Evolutionary conservation across 1,140 invertebrate species (phyloP), one percentile per base, ranked within the genome.

Genomic region (Macrotrachela quadricornifera): DNA sequence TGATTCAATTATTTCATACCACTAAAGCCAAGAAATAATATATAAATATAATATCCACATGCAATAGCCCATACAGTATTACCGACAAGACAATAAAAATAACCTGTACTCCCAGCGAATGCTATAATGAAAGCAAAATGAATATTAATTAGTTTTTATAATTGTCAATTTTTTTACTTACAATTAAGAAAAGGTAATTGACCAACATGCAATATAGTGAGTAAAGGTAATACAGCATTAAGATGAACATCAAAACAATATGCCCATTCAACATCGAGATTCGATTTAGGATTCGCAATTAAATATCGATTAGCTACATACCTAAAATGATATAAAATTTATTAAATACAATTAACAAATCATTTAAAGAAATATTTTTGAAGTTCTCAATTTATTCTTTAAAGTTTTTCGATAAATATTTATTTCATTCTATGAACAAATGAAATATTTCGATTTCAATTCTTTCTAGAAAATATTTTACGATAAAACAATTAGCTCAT

Each of bases 181-280:
- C 83, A 76, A 65, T 85, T 78, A 65, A 85, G 87, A 57, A 94
- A 79, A 61, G 88, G 77, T 43, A 92, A 73, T 68, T 90, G 83
- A 61, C 94, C 77, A 59, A 90, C 81, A 69, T 97, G 90, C 39
- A 97, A 74, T 59, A 96, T 79, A 54, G 92, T 80, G 18, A 96
- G 74, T 6, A 88, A 78, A 50, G 92, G 91, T 71, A 96, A 92
- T 69, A 91, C 91, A 10, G 92, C 91, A 74, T 97, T 96, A 54
- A 97, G 76, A 73, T 99, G 92, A 42, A 99, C 85, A 71, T 97
- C 92, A 72, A 97, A 97, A 36, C 85, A 80, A 71, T 94, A 97
- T 2, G 83, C 92, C 92, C 92, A 96, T 70, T 99, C 92, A 49
- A 97, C 87, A 69, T 78, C 77, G 57, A 73, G 66, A 49, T 64